These are phyloP conservation scores for Netelia inedita DNA, from an alignment of 2,888 invertebrate genomes.

Conservation along the genomic window DNA sequence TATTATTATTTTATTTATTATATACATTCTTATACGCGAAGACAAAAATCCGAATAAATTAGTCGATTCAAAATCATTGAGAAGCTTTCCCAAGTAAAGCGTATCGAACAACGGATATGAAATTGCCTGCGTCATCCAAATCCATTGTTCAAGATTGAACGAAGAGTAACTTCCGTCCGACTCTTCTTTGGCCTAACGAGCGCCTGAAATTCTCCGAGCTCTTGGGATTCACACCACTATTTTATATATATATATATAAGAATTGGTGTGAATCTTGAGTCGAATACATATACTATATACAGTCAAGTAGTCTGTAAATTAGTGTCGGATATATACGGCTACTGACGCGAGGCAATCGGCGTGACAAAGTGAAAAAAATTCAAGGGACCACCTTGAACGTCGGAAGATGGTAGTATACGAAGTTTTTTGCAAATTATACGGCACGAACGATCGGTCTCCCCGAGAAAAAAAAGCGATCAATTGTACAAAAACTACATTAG, in stretches of 20 bases:
- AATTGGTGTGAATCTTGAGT: too few relatives aligned
- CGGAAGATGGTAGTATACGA: conserved; percentile 40
- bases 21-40: neutral
- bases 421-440: conserved; percentile 36
- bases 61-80: neutral
- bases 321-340: conserved; percentile 2
- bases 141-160: conserved; percentile 59
- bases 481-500: neutral
- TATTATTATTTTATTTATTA: too few relatives aligned
- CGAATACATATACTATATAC: neutral
- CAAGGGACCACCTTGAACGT: conserved; percentile 53
- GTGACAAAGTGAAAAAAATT: conserved; percentile 43
- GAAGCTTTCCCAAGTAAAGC: neutral
- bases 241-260: conserved; percentile 3
- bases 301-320: conserved; percentile 4
- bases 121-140: conserved; percentile 46
- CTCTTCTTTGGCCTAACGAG: conserved; percentile 61
- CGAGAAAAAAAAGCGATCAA: conserved; percentile 1
- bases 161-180: conserved; percentile 59
- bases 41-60: neutral
- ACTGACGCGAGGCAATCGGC: conserved; percentile 15
- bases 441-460: conserved; percentile 22
- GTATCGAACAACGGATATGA: conserved; percentile 45
- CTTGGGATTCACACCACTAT: conserved; percentile 33
- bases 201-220: conserved; percentile 21